Conservation (phyloP, 2,113 vertebrate species). For the Pagrus major region DNA sequence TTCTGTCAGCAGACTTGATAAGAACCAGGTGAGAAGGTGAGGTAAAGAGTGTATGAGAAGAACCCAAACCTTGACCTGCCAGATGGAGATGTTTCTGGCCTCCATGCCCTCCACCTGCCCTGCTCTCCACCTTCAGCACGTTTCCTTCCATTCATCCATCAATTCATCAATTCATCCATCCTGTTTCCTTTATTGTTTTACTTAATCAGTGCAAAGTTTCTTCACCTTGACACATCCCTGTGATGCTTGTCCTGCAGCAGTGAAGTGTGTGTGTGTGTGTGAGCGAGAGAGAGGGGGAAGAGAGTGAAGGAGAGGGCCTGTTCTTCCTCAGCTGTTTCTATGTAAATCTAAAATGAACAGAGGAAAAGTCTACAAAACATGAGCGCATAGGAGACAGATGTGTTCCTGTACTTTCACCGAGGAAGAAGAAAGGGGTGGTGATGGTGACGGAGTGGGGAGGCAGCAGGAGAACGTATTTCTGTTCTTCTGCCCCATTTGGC, state of each 20-base stretch:
- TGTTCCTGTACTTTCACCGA: slow-evolving; percentile 6
- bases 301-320: slow-evolving; percentile 39
- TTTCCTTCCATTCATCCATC: slow-evolving; percentile 3
- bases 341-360: slow-evolving; percentile 49
- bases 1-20: slow-evolving; percentile 41
- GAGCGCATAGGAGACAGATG: slow-evolving; percentile 31
- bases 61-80: slow-evolving; percentile 53
- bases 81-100: slow-evolving; percentile 45
- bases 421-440: background rate
- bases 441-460: slow-evolving; percentile 40
- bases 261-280: background rate
- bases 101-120: slow-evolving; percentile 26
- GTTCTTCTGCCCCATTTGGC: slow-evolving; percentile 8
- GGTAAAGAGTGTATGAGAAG: slow-evolving; percentile 10
- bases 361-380: slow-evolving; percentile 11
- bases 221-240: slow-evolving; percentile 4
- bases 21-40: slow-evolving; percentile 50
- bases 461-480: slow-evolving; percentile 24
- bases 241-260: background rate
- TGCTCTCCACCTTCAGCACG: slow-evolving; percentile 1
- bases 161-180: background rate
- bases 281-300: background rate
- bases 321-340: slow-evolving; percentile 49
- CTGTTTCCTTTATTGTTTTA: slow-evolving; percentile 10
- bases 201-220: slow-evolving; percentile 4